phyloP scores from a whole-genome alignment of 2,113 vertebrate species.

The Labeo catla region DNA sequence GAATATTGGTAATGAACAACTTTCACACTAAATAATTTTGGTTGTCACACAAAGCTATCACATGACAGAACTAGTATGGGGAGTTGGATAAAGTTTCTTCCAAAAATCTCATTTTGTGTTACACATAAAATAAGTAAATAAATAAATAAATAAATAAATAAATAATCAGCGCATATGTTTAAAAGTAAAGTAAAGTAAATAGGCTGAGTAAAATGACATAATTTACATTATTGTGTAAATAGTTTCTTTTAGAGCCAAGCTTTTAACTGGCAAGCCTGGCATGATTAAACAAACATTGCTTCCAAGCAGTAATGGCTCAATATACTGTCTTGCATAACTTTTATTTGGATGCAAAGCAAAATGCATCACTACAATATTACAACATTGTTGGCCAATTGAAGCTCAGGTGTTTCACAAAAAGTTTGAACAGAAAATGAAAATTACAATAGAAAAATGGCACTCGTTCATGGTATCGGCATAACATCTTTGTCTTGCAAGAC shows the following conservation, averaged over 20 bases:
- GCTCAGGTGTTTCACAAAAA: neutral
- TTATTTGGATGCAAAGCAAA: neutral
- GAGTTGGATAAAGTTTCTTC: neutral
- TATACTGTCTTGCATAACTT: neutral
- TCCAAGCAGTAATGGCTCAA: neutral
- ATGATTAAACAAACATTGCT: slow-evolving; percentile 54
- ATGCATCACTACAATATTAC: neutral
- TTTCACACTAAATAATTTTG: neutral
- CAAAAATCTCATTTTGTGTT: neutral
- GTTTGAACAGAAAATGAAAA: neutral
- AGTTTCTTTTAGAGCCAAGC: slow-evolving; percentile 51
- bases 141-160: too few species aligned
- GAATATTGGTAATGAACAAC: neutral
- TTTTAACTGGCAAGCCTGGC: slow-evolving; percentile 50
- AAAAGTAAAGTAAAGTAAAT: neutral
- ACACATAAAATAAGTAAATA: neutral
- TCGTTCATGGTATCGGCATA: neutral
- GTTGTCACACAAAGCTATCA: neutral
- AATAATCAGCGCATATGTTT: too few species aligned
- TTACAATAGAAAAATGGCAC: neutral
- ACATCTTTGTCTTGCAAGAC: too few species aligned
- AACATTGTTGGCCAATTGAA: neutral
- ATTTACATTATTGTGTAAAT: too few species aligned
- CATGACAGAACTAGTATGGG: neutral
- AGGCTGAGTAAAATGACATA: too few species aligned